These are phyloP conservation scores for Coregonus suidteri DNA, from an alignment of 2,797 vertebrate species.

Conservation along the genomic window DNA sequence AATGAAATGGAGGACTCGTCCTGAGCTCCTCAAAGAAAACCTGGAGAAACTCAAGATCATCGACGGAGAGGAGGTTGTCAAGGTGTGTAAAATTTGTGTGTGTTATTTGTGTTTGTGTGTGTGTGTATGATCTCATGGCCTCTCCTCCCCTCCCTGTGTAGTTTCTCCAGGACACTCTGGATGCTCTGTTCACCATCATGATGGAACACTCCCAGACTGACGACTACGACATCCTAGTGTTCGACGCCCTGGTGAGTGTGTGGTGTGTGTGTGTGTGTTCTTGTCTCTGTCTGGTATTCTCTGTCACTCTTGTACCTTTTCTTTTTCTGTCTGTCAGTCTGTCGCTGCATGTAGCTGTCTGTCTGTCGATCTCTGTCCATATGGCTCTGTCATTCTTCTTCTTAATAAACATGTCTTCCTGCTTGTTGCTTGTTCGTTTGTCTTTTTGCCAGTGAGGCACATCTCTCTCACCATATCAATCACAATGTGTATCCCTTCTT, in stretches of 20 bases:
- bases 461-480: slow-evolving; percentile 26
- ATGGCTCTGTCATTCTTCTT: slow-evolving; percentile 35
- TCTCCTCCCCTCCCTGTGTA: slow-evolving; percentile 45
- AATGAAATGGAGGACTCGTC: slow-evolving; percentile 94
- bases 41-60: slow-evolving; percentile 93
- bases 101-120: background rate
- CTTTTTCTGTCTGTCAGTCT: background rate
- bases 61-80: slow-evolving; percentile 97
- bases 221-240: slow-evolving; percentile 96
- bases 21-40: slow-evolving; percentile 89
- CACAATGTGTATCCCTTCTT: slow-evolving; percentile 9
- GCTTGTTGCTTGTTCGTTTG: background rate
- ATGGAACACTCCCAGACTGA: slow-evolving; percentile 95
- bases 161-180: slow-evolving; percentile 96
- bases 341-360: background rate
- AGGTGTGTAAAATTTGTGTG: slow-evolving; percentile 65
- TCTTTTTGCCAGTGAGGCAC: slow-evolving; percentile 17
- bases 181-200: slow-evolving; percentile 99
- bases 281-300: background rate
- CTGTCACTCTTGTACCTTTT: background rate
- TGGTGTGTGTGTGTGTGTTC: slow-evolving; percentile 1
- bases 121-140: slow-evolving; percentile 10
- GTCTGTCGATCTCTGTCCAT: slow-evolving; percentile 17
- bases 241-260: slow-evolving; percentile 91
- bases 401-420: background rate